Conservation (phyloP, 2,113 vertebrate species). For the Actinemys pallida region DNA sequence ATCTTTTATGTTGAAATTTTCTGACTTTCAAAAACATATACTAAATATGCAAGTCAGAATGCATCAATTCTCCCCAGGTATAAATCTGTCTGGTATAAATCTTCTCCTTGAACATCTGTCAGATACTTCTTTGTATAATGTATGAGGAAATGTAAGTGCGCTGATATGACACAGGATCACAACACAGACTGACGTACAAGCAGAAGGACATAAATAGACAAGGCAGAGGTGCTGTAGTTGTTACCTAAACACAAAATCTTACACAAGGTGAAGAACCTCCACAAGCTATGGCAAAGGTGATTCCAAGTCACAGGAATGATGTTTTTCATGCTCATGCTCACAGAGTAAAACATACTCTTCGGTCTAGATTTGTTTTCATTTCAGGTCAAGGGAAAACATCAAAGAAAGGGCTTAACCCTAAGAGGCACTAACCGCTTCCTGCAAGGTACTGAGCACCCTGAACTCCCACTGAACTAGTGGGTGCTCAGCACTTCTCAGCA, state of each 20-base stretch:
- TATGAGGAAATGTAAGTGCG: too few relatives aligned
- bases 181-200: too few relatives aligned
- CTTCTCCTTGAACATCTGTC: neutral
- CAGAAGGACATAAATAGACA: too few relatives aligned
- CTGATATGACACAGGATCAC: neutral
- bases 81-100: neutral
- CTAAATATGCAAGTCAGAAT: neutral
- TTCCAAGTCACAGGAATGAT: neutral
- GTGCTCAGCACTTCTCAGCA: too few relatives aligned
- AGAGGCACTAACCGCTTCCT: neutral
- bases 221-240: rapidly evolving
- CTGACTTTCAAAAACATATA: neutral
- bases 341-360: neutral
- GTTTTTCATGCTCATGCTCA: neutral
- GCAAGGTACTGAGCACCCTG: too few relatives aligned
- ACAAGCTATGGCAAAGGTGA: neutral
- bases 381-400: too few relatives aligned
- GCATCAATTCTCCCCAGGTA: neutral
- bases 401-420: neutral
- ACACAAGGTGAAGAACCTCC: neutral
- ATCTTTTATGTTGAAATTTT: neutral
- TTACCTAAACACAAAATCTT: neutral
- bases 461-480: too few relatives aligned
- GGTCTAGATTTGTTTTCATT: neutral
- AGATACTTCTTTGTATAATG: neutral